Evolutionary conservation across 1,140 invertebrate species (phyloP), one percentile per base, ranked within the genome.

Genomic region (Mycetomoellerius zeteki): DNA sequence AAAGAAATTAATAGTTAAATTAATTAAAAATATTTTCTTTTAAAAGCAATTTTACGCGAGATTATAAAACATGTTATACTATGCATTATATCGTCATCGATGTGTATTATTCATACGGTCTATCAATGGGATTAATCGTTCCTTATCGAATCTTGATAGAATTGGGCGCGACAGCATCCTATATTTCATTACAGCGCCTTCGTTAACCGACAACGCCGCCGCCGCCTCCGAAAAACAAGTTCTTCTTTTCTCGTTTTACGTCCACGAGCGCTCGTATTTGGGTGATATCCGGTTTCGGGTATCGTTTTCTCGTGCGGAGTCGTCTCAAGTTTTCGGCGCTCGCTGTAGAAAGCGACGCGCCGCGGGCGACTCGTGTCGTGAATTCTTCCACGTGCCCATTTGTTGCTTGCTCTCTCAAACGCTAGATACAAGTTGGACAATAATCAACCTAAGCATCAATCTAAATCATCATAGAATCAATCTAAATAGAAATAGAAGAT

Each of bases 221-320:
- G 16, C 27, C n/a, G 56, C 37, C 37, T 43, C 37, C 37, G 37
- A 43, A 84, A 60, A 60, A 73, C 69, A 33, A n/a, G 37, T 73
- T 84, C 24, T 30, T 60, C 58, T 78, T 30, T 56, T 27, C 52
- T 58, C 80, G 0, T 14, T 24, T 54, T 52, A 21, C 24, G 47
- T 30, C 10, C 24, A 84, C 8, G 54, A 16, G 16, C 30, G 33
- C 33, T 24, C 21, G 24, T 50, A 84, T 84, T 37, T 75, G 69
- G 69, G 69, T 60, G 54, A 84, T 60, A 60, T 84, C 80, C 80
- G 80, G 67, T 82, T 72, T 82, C 80, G 67, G 30, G 33, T 71
- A 30, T 82, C 60, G 37, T 84, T 84, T 60, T 84, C 80, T 62
- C 56, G 19, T 56, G 33, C 21, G 12, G 7, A 21, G 69, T 27